phyloP scores from a whole-genome alignment of 2,113 vertebrate species.

The Ellobius talpinus region DNA sequence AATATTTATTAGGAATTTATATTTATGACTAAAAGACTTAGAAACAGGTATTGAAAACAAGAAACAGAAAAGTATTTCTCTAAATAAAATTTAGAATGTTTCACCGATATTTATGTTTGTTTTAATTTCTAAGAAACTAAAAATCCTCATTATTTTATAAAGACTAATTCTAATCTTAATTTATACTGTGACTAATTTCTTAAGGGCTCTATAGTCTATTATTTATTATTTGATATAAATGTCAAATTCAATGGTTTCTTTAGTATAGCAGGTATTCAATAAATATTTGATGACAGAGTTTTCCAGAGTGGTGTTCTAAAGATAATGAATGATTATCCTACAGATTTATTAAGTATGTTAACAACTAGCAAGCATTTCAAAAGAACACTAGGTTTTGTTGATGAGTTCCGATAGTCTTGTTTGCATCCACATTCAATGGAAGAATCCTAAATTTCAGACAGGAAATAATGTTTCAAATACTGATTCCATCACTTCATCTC shows the following conservation, averaged over 20 bases:
- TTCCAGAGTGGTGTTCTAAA: not conserved
- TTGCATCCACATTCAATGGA: not conserved
- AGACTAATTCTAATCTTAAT: constrained; percentile 40
- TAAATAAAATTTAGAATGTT: constrained; percentile 27
- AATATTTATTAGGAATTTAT: constrained; percentile 56
- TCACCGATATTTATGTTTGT: constrained; percentile 16
- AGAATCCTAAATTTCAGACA: not conserved
- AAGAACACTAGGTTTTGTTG: constrained; percentile 2
- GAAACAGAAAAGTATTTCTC: constrained; percentile 25
- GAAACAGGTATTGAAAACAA: constrained; percentile 26
- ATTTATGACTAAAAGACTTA: not conserved
- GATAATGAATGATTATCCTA: not conserved
- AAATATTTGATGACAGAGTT: constrained; percentile 50
- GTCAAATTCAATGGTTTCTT: constrained; percentile 48
- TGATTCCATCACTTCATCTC: not conserved
- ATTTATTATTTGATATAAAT: constrained; percentile 49
- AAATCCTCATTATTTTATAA: constrained; percentile 31
- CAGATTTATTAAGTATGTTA: constrained; percentile 1
- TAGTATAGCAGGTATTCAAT: constrained; percentile 58
- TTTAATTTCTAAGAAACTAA: constrained; percentile 4
- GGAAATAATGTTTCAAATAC: not conserved
- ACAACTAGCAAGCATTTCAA: constrained; percentile 15
- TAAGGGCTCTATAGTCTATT: constrained; percentile 52
- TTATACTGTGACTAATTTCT: constrained; percentile 44
- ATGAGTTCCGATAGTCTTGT: not conserved